Percentiles rank a stretch among this genome's conserved stretches.
These are phyloP conservation scores for Opisthograptis luteolata DNA, from an alignment of 2,888 invertebrate genomes.

Conservation along the genomic window DNA sequence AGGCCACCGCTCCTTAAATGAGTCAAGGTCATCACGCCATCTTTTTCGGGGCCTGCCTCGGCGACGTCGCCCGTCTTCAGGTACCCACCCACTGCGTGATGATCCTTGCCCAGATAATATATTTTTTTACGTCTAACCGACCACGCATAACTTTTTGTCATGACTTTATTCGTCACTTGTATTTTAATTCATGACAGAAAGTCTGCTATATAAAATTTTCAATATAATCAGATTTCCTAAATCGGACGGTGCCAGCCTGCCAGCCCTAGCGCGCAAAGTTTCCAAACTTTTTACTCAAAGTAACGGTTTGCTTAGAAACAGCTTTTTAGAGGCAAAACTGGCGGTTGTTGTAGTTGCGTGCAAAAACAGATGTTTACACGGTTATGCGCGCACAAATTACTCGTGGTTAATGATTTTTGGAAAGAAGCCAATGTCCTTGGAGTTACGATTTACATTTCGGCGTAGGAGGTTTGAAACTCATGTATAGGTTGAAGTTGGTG, in stretches of 20 bases:
- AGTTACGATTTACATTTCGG: constrained; percentile 15
- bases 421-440: constrained; percentile 24
- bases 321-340: constrained; percentile 46
- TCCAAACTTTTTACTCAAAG: constrained; percentile 48
- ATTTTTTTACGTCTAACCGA: too few relatives aligned
- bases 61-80: too few relatives aligned
- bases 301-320: constrained; percentile 52
- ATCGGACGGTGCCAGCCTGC: constrained; percentile 23
- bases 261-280: constrained; percentile 39
- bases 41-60: too few relatives aligned
- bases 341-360: constrained; percentile 46
- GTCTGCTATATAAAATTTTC: too few relatives aligned
- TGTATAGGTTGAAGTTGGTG: too few relatives aligned
- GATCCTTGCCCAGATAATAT: too few relatives aligned
- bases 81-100: too few relatives aligned
- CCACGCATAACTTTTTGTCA: too few relatives aligned
- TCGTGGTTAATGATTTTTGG: constrained; percentile 13
- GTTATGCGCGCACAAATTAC: constrained; percentile 41
- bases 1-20: too few relatives aligned
- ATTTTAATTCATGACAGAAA: too few relatives aligned
- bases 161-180: too few relatives aligned
- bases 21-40: too few relatives aligned
- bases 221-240: not conserved
- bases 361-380: constrained; percentile 44
- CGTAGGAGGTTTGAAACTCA: not conserved